phyloP scores from a whole-genome alignment of 2,113 vertebrate genomes.

The Syngnathus scovelli region DNA sequence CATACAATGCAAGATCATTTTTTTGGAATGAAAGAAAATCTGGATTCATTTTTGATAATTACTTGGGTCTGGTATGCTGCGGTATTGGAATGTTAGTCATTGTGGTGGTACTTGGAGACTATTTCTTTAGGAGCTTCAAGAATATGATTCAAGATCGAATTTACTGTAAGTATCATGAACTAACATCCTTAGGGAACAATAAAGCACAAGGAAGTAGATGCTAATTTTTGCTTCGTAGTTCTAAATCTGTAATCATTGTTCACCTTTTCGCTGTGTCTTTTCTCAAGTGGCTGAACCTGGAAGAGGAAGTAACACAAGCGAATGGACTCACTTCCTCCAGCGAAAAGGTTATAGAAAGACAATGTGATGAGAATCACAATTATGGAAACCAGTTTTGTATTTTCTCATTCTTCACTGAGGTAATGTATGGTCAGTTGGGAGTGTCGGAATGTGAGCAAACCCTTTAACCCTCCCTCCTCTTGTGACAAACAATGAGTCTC shows the following conservation, averaged over 20 bases:
- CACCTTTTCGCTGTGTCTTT: not conserved
- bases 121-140: not conserved
- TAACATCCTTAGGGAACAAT: not conserved
- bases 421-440: not conserved
- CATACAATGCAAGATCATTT: no score
- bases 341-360: constrained; percentile 4
- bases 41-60: no score
- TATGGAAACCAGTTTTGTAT: not conserved
- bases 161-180: constrained; percentile 2
- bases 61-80: no score
- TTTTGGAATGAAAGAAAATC: no score
- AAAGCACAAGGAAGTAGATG: not conserved
- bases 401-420: constrained; percentile 14
- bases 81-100: no score
- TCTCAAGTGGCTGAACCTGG: constrained; percentile 3
- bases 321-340: constrained; percentile 20
- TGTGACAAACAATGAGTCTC: constrained; percentile 26
- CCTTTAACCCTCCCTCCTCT: not conserved
- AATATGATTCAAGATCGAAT: not conserved
- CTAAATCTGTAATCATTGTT: not conserved
- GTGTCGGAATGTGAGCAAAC: constrained; percentile 6
- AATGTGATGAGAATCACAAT: not conserved
- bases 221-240: constrained; percentile 8
- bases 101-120: no score
- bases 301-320: constrained; percentile 36